Percentiles rank a stretch among this genome's conserved stretches.
Conservation (phyloP, 1,140 invertebrate genomes). For the Bombus sibiricus region DNA sequence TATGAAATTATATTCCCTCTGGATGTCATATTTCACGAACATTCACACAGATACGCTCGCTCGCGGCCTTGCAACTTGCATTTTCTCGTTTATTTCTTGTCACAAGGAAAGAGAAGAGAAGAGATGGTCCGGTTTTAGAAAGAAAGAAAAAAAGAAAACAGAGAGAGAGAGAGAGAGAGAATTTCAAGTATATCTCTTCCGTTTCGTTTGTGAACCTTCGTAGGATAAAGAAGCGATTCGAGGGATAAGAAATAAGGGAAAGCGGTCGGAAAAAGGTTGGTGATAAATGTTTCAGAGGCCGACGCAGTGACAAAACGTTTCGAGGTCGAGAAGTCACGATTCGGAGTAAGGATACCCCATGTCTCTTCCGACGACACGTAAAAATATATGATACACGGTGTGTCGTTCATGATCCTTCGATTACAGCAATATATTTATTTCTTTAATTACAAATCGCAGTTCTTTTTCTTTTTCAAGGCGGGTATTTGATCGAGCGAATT, state of each 20-base stretch:
- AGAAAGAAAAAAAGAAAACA: not conserved
- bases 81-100: constrained; percentile 51
- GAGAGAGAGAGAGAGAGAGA: not conserved
- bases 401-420: not conserved
- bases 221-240: not conserved
- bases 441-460: not conserved
- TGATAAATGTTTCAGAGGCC: constrained; percentile 76
- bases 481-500: not conserved
- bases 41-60: not conserved
- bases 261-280: constrained; percentile 61
- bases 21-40: constrained; percentile 12
- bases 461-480: too few species aligned
- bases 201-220: not conserved
- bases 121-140: constrained; percentile 15
- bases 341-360: constrained; percentile 38
- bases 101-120: constrained; percentile 17
- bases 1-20: constrained; percentile 8
- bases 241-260: not conserved
- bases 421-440: not conserved
- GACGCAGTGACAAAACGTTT: constrained; percentile 74
- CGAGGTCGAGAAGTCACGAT: constrained; percentile 70
- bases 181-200: constrained; percentile 12
- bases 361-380: not conserved
- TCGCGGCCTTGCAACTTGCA: constrained; percentile 10
- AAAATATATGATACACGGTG: not conserved